Evolutionary conservation across 2,113 vertebrate genomes (phyloP).

Genomic region (Microtus pennsylvanicus): DNA sequence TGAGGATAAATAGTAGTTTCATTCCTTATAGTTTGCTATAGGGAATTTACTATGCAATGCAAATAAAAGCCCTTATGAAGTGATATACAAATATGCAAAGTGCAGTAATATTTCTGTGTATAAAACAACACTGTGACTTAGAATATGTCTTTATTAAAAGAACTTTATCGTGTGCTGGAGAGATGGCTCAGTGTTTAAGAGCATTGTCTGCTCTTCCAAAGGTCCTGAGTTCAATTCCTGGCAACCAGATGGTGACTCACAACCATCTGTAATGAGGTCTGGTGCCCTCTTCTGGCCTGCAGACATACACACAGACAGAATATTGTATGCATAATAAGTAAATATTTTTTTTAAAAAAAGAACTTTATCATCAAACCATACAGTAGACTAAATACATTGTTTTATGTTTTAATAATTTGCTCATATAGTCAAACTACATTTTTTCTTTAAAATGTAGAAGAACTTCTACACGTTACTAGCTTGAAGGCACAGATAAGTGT

Average conservation of each 20-base stretch:
- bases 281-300: no score
- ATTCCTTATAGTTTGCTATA: neutral
- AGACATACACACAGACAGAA: no score
- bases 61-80: conserved; percentile 37
- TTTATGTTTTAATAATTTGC: neutral
- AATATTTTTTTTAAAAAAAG: neutral
- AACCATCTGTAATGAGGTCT: no score
- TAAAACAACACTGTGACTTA: neutral
- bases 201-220: no score
- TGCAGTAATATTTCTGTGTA: neutral
- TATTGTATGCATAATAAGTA: no score
- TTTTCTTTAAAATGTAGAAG: conserved; percentile 31
- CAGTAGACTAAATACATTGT: neutral
- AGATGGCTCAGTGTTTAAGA: no score
- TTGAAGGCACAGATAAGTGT: neutral
- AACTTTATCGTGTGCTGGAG: neutral
- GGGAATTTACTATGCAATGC: conserved; percentile 2
- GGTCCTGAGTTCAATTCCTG: no score
- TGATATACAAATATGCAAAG: neutral
- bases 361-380: neutral
- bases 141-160: neutral
- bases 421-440: neutral
- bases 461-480: neutral
- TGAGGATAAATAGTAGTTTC: conserved; percentile 33
- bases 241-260: no score